These are phyloP conservation scores for Nematolebias whitei DNA, from an alignment of 2,113 vertebrate species.

Conservation along the genomic window DNA sequence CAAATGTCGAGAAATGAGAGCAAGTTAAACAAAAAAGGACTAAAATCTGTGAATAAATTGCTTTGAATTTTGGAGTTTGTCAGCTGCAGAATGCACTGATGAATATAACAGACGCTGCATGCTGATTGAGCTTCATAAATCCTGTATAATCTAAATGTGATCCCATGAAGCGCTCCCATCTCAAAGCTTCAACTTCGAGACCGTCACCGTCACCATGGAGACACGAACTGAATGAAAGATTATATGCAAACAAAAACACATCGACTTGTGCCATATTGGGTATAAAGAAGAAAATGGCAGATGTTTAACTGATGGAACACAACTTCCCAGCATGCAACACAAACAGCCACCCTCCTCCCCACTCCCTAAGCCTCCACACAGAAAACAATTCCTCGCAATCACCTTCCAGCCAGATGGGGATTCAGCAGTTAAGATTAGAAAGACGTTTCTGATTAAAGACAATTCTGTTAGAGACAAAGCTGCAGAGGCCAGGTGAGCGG, in stretches of 20 bases:
- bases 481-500: conserved; percentile 9
- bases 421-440: conserved; percentile 61
- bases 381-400: conserved; percentile 59
- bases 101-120: conserved; percentile 55
- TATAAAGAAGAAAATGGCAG: conserved; percentile 72
- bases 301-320: conserved; percentile 49
- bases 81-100: conserved; percentile 19
- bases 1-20: not conserved
- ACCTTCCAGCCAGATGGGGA: conserved; percentile 66
- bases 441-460: conserved; percentile 60
- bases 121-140: conserved; percentile 56
- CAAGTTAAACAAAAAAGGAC: not conserved
- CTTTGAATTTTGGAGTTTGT: conserved; percentile 21
- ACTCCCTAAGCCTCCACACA: conserved; percentile 18
- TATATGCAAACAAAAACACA: not conserved
- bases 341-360: conserved; percentile 14
- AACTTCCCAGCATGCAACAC: conserved; percentile 73
- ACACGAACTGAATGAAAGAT: conserved; percentile 7
- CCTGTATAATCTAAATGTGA: conserved; percentile 69
- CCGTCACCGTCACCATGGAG: not conserved
- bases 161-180: conserved; percentile 35
- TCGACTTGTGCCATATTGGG: too few relatives aligned
- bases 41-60: not conserved
- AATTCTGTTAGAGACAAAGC: conserved; percentile 52
- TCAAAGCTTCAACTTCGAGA: conserved; percentile 30